phyloP scores from a whole-genome alignment of 2,888 invertebrate genomes.

The Augochlorella aurata region DNA sequence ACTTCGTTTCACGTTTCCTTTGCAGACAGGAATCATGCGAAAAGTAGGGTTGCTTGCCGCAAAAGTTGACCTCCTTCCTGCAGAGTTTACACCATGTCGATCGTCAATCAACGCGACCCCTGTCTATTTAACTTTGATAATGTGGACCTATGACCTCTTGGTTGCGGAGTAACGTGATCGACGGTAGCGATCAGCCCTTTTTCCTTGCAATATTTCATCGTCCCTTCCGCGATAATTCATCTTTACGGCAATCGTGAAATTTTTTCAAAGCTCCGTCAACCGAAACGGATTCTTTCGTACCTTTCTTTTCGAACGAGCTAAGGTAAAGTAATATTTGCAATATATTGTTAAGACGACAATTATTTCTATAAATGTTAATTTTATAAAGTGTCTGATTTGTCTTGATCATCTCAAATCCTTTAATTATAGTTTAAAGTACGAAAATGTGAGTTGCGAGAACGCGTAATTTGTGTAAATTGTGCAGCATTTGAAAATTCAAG shows the following conservation, averaged over 20 bases:
- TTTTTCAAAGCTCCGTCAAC: slow-evolving; percentile 57
- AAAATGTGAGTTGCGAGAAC: not conserved
- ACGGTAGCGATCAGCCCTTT: slow-evolving; percentile 38
- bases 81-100: slow-evolving; percentile 50
- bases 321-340: not conserved
- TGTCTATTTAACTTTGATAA: slow-evolving; percentile 54
- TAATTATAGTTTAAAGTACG: not conserved
- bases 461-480: not conserved
- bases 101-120: slow-evolving; percentile 47
- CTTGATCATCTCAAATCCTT: not conserved
- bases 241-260: slow-evolving; percentile 64
- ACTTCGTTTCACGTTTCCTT: slow-evolving; percentile 19
- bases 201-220: slow-evolving; percentile 55
- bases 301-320: not conserved
- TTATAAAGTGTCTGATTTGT: not conserved
- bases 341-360: not conserved
- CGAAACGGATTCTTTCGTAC: not conserved
- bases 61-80: slow-evolving; percentile 47
- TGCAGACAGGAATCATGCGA: slow-evolving; percentile 25
- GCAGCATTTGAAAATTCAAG: too few relatives aligned
- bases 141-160: slow-evolving; percentile 38
- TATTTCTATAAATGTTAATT: not conserved
- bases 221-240: slow-evolving; percentile 38
- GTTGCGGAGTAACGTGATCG: slow-evolving; percentile 29
- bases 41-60: slow-evolving; percentile 32